phyloP scores from a whole-genome alignment of 2,888 invertebrate genomes.

The Mylabris sibirica region DNA sequence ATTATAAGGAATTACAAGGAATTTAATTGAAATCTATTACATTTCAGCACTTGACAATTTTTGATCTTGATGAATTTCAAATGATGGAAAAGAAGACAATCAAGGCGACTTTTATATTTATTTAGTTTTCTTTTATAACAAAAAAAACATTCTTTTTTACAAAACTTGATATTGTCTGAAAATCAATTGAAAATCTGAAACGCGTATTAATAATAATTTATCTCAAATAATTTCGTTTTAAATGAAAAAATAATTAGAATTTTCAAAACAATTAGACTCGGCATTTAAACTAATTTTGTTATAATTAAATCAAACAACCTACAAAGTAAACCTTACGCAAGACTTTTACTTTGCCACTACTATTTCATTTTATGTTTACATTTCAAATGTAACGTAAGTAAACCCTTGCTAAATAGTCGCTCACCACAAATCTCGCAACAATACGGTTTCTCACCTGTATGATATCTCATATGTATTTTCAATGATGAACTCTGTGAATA shows the following conservation, averaged over 20 bases:
- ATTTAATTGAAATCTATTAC: background rate
- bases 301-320: no score
- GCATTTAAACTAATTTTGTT: no score
- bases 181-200: no score
- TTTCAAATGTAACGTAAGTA: background rate
- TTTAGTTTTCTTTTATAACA: no score
- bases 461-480: conserved; percentile 59
- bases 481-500: conserved; percentile 64
- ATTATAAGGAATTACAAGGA: background rate
- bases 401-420: conserved; percentile 18
- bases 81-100: background rate
- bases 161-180: no score
- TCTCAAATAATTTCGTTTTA: no score
- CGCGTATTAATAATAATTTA: no score
- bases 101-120: background rate
- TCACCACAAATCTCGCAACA: conserved; percentile 49
- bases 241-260: no score
- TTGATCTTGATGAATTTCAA: background rate
- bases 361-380: background rate
- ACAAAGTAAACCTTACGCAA: no score
- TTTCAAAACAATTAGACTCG: no score
- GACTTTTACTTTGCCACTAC: background rate
- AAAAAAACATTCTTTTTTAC: no score
- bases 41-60: no score
- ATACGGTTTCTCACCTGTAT: conserved; percentile 61